A percentile compares a stretch with the other conserved stretches of the same genome.
phyloP scores from a whole-genome alignment of 2,113 vertebrate species.

The Barnardius zonarius region DNA sequence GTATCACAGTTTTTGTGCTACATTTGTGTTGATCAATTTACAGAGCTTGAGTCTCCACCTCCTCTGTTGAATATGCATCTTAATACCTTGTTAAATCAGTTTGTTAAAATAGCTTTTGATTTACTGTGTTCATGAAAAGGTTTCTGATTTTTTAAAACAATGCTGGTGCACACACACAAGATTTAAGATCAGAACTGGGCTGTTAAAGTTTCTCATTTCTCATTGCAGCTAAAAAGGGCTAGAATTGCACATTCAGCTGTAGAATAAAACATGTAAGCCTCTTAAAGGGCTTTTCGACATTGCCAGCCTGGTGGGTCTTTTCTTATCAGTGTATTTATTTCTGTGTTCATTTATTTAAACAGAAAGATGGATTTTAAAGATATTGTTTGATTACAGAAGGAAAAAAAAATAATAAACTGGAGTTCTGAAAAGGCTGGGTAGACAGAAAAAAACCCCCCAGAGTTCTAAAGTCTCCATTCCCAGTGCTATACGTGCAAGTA shows the following conservation, averaged over 20 bases:
- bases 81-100: constrained; percentile 25
- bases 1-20: not conserved
- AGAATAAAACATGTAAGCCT: constrained; percentile 6
- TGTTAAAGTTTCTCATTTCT: constrained; percentile 15
- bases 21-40: constrained; percentile 4
- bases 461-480: not conserved
- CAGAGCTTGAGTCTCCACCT: not conserved
- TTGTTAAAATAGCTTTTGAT: constrained; percentile 40
- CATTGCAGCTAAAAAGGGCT: not conserved
- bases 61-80: not conserved
- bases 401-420: not conserved
- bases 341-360: not conserved
- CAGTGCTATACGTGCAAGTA: not conserved
- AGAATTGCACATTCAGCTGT: not conserved
- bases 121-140: not conserved
- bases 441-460: not conserved
- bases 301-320: not conserved
- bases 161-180: not conserved
- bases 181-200: not conserved
- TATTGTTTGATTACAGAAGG: not conserved
- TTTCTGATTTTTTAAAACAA: not conserved
- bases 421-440: not conserved
- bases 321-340: not conserved
- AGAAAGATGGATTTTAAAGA: not conserved
- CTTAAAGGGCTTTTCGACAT: not conserved